phyloP scores from a whole-genome alignment of 1,140 invertebrate species.

The Papilio aristodemus region DNA sequence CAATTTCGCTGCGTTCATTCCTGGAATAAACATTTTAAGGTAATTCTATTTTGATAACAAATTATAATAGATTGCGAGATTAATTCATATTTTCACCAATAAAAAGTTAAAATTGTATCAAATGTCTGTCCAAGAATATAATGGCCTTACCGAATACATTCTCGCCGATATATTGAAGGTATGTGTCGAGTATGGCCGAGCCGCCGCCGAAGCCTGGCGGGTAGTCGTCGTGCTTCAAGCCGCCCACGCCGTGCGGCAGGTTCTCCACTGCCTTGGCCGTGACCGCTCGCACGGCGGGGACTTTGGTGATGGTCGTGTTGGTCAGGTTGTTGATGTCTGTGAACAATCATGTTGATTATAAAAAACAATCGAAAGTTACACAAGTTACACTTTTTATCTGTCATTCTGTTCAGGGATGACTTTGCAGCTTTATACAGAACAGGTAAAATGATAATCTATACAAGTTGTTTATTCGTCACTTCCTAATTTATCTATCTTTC shows the following conservation, averaged over 20 bases:
- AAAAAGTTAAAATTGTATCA: background rate
- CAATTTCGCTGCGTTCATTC: constrained; percentile 85
- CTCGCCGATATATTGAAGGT: constrained; percentile 91
- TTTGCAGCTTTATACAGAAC: no score
- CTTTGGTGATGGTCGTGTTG: constrained; percentile 82
- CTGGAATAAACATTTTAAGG: constrained; percentile 49
- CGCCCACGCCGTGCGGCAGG: constrained; percentile 59
- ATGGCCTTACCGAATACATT: constrained; percentile 83
- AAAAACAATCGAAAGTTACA: no score
- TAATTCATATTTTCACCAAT: background rate
- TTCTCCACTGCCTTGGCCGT: constrained; percentile 84
- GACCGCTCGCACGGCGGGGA: constrained; percentile 81
- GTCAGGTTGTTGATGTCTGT: constrained; percentile 81
- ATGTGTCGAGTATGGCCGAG: constrained; percentile 90
- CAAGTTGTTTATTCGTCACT: no score
- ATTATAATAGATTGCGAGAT: no score
- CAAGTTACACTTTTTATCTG: no score
- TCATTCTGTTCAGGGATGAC: no score
- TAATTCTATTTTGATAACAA: background rate
- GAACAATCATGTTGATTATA: constrained; percentile 25
- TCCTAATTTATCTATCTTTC: no score
- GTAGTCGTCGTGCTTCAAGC: constrained; percentile 73
- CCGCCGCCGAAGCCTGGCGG: constrained; percentile 82
- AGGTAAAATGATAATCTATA: no score
- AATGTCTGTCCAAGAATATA: background rate